Evolutionary conservation across 1,140 invertebrate genomes (phyloP), one percentile per base, ranked within the genome.

Genomic region (Neodiprion lecontei): DNA sequence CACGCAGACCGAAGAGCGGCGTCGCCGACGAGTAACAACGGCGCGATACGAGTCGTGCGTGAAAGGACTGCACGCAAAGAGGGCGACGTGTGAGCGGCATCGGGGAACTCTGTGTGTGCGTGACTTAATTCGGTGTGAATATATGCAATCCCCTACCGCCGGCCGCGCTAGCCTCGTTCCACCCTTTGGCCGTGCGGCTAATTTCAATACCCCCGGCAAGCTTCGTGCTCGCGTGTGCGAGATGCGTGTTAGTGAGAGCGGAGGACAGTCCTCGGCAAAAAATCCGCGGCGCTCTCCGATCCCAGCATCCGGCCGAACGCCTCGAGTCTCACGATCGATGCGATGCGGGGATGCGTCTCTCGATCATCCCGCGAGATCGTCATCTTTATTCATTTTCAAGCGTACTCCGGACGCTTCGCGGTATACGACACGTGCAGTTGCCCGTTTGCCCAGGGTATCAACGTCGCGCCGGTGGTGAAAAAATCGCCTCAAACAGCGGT

Each of bases 71-170:
- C 70, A 74, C 74, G 75, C 74, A 76, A 80, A 78, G 78, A 75
- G 75, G 67, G 67, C 23, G 21, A 23, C 12, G 67, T 23, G 67
- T 23, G 67, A 12, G 8, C 67, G 74, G 65, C 76, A 73, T 77
- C 47, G 72, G 72, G 72, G 76, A 23, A 7, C 61, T 49, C 14
- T 28, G 17, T 47, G 80, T 82, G 77, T 82, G 79, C 75, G 80
- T 82, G 80, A 82, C 80, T 82, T 82, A 82, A 82, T 82, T 81
- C 80, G 80, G 80, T 81, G 80, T 81, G 80, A 81, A 81, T 81
- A 81, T 81, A 81, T 81, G 80, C 80, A 81, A 81, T 80, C 80
- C 67, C 40, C 28, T 28, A 66, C 70, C 23, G 53, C 70, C 66
- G 65, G 53, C 23, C 67, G 53, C 67, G 66, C 40, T 47, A 67